Base-by-base conservation (phyloP, 2,888 invertebrate genomes). In the Oligia fasciuncula region DNA sequence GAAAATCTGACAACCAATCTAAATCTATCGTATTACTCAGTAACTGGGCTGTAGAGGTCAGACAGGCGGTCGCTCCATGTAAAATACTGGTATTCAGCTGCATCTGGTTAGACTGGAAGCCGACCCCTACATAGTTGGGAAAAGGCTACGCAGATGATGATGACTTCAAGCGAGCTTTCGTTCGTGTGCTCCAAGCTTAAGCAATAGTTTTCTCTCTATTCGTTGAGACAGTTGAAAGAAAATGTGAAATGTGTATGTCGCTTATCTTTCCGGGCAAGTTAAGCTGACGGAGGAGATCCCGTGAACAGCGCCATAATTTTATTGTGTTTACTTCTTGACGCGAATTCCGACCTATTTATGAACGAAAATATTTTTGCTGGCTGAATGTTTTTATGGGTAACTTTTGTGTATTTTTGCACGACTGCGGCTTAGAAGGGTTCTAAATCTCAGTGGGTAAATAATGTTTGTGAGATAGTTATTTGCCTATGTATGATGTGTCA, bases 181-280 rank as follows among this genome's bases (percentile, higher is more conserved):
- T 79, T 62, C 43, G 14, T 79, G 51, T 51, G 9, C 51, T 46
- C 43, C 9, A 43, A 46, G 4, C 46, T 54, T 70, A 62, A 6
- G n/a, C 51, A 62, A 73, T 76, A 83, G 73, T 82, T 85, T 76
- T 43, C 13, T 35, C 51, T 57, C 3, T 43, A 29, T 77, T 81
- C 66, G 23, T 14, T 75, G 29, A 35, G 35, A n/a, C 66, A 35
- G 81, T 79, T 77, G 63, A 46, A 77, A 87, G 75, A 82, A 86
- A 81, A 87, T 85, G 60, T 68, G 73, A 73, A 83, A 85, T 73
- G 69, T 77, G 73, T 77, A 76, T 66, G 51, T n/a, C 69, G 65
- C 76, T 81, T 85, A 87, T 86, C 86, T 86, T 87, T 82, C 88
- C 88, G 77, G 83, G 70, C 79, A 85, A 87, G 86, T 82, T 79